Conservation (phyloP, 2,888 invertebrate species). For the Bombylius discolor region DNA sequence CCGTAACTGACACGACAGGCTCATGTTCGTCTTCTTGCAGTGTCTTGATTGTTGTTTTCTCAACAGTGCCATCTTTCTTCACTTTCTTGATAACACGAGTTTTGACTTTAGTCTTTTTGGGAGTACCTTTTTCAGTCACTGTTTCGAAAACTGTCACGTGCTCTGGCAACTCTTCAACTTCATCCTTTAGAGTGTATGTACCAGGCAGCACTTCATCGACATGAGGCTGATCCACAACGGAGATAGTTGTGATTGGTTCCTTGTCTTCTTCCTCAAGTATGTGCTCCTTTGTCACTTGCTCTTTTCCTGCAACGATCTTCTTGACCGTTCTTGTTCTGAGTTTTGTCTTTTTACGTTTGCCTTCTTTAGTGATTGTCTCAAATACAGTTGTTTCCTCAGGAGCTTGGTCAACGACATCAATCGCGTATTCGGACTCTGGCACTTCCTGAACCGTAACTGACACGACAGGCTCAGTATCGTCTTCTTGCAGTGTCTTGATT, state of each 20-base stretch:
- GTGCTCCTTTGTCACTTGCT: constrained; percentile 33
- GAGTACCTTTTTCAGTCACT: constrained; percentile 21
- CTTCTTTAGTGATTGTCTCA: constrained; percentile 16
- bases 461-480: constrained; percentile 22
- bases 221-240: constrained; percentile 14
- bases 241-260: constrained; percentile 27
- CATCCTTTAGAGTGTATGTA: too few species aligned
- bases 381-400: constrained; percentile 18
- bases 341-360: constrained; percentile 23
- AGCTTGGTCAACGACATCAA: constrained; percentile 17
- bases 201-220: constrained; percentile 21
- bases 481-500: constrained; percentile 20
- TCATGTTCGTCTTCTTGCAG: constrained; percentile 24
- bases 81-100: constrained; percentile 15
- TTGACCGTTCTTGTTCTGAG: constrained; percentile 27
- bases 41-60: constrained; percentile 29
- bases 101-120: constrained; percentile 18
- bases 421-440: not conserved
- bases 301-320: constrained; percentile 28
- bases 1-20: constrained; percentile 23
- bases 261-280: constrained; percentile 33
- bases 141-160: constrained; percentile 19
- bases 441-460: constrained; percentile 17
- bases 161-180: constrained; percentile 18
- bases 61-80: constrained; percentile 5